Conservation (phyloP, 1,140 invertebrate genomes). For the Cotesia chilonis region DNA sequence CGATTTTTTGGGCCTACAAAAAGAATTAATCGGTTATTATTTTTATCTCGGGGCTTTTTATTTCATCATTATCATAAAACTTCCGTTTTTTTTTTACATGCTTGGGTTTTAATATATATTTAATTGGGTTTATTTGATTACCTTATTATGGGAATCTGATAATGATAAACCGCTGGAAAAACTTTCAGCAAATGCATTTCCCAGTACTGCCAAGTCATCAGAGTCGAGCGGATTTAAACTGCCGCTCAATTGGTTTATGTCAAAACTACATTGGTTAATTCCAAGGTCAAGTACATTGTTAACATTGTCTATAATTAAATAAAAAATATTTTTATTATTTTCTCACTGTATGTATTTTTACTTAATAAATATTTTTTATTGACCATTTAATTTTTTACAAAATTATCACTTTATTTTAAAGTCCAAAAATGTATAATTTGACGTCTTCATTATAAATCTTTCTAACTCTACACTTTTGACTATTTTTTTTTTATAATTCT, state of each 20-base stretch:
- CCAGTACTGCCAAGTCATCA: constrained; percentile 44
- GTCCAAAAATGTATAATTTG: no score
- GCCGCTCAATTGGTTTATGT: constrained; percentile 33
- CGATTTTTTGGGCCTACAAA: constrained; percentile 20
- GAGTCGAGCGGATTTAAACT: constrained; percentile 43
- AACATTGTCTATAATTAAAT: constrained; percentile 6
- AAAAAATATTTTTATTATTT: neutral
- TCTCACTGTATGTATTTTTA: no score
- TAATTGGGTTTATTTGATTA: constrained; percentile 18
- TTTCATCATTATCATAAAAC: neutral
- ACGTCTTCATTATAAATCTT: no score
- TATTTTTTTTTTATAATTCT: no score
- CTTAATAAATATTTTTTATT: no score
- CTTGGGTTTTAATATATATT: neutral
- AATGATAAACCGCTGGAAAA: constrained; percentile 48
- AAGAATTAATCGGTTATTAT: constrained; percentile 34
- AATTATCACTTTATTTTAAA: no score
- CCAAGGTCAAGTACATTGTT: constrained; percentile 47
- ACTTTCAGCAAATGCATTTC: constrained; percentile 45
- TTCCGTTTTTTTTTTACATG: neutral
- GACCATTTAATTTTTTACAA: no score
- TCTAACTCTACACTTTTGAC: no score
- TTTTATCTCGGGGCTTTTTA: neutral
- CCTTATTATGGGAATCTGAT: constrained; percentile 41
- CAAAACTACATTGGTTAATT: constrained; percentile 48